Conservation (phyloP, 2,113 vertebrate species). For the Columba janthina region DNA sequence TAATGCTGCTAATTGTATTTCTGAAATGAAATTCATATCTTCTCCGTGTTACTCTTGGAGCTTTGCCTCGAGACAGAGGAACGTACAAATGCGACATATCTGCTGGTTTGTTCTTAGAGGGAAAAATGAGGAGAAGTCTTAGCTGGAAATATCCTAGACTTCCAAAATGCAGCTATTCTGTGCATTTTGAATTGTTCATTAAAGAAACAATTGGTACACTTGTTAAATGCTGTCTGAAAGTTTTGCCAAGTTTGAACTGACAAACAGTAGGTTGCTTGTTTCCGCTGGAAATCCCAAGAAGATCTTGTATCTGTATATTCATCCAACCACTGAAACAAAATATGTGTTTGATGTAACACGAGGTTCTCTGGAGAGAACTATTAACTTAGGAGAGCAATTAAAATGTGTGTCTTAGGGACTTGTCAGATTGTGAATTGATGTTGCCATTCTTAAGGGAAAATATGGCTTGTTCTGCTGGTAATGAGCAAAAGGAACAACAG, state of each 20-base stretch:
- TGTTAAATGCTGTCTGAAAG: neutral
- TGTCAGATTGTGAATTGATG: constrained; percentile 13
- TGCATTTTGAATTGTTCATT: neutral
- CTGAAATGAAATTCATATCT: neutral
- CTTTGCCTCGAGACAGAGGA: neutral
- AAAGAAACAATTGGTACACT: neutral
- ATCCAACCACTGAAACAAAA: constrained; percentile 10
- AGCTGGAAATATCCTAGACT: neutral
- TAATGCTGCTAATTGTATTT: neutral
- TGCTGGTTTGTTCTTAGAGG: neutral
- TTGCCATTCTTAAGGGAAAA: neutral
- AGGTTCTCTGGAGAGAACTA: neutral
- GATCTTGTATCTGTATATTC: neutral
- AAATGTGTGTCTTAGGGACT: neutral
- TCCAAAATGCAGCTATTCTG: neutral
- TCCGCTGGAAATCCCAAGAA: constrained; percentile 18
- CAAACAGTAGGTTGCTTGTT: neutral
- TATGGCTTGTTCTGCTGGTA: neutral
- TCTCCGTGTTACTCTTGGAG: neutral
- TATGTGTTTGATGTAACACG: neutral
- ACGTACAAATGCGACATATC: neutral
- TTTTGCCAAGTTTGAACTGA: neutral
- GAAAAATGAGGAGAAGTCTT: neutral
- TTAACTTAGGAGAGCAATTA: neutral
- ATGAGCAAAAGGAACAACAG: neutral